Evolutionary conservation across 2,113 vertebrate genomes (phyloP), one percentile per base, ranked within the genome.

Genomic region (Ammodytes dubius): DNA sequence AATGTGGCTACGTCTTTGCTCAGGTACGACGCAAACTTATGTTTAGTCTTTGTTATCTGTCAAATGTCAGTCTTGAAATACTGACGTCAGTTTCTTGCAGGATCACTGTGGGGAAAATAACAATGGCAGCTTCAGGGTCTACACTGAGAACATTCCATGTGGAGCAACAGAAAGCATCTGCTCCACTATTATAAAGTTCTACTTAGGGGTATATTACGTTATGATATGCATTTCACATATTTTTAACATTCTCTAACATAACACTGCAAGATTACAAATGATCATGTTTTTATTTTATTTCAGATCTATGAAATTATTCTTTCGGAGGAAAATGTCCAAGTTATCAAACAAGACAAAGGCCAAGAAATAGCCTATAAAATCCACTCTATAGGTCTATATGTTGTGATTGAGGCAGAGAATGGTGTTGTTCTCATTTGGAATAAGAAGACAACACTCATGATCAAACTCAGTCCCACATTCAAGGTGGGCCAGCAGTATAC

Each of bases 381-480:
- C 56, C 95, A 94, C 79, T 90, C 94, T 86, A 93, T 97, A 92
- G 98, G 98, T 27, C 92, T 96, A 74, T 99, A 97, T 91, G 61
- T 96, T 39, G 96, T 97, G 35, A 92, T 98, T 88, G 96, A 99
- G 81, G 95, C 96, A 0, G 77, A 90, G 0, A 90, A 82, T 56
- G 96, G 96, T 14, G 82, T 99, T 47, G 91, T 94, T 61, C 89
- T 99, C 40, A 94, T 97, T 77, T 99, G 98, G 98, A 95, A 99
- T 90, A 96, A 87, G 82, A 97, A 95, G 91, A 98, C 97, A 76
- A 97, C 95, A 74, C 81, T 99, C 74, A 96, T 96, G 84, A 93
- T 99, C 79, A 96, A 94, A 79, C 95, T 99, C 1, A 94, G 88
- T 59, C 89, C 96, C 0, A 70, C 87, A 57, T 97, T 97, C 91